Base-by-base conservation (phyloP, 2,113 vertebrate species). In the Origma solitaria region DNA sequence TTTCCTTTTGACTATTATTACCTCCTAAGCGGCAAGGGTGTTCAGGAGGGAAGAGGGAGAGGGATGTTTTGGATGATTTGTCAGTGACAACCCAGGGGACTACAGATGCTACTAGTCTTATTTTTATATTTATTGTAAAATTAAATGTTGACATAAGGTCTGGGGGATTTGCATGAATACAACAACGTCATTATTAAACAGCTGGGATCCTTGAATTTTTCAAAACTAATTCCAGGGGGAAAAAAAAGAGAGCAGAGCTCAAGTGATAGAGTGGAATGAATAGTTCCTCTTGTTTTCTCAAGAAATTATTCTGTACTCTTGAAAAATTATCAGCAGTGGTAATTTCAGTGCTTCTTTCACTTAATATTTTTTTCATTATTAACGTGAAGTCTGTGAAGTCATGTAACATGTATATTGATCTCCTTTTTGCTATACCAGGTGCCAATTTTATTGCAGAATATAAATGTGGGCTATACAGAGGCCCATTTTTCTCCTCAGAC, bases 71-170 rank as follows among this genome's bases (percentile, higher is more conserved):
- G 49, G 57, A 88, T 91, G 69, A 88, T 92, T 77, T 92, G 56
- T 44, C 82, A 85, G 83, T 84, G 94, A 85, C 49, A 85, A 71
- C 92, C 87, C 95, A 90, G 17, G 96, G 79, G 92, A 95, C 80
- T 93, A 94, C 82, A 95, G 93, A 97, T 87, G 81, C 3, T 4
- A 91, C 75, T 88, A 82, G 82, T 66, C 76, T 92, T 93, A 92
- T 91, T 95, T 95, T 97, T 97, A 80, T 94, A 95, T 96, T 96
- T 97, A 97, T 94, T 92, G 88, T 94, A 95, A 96, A 96, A 92
- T 95, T 96, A 97, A 95, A 95, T 94, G 92, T 96, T 96, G 92
- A 94, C 96, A 94, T 94, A 97, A 94, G 86, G 83, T 94, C 92
- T 91, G 82, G 95, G 76, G 71, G 90, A 95, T 96, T 95, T 95